Percentiles rank a stretch among this genome's conserved stretches.
Evolutionary conservation across 92 coral and sea anemone species (phyloP).

Genomic region (Heteractis magnifica): DNA sequence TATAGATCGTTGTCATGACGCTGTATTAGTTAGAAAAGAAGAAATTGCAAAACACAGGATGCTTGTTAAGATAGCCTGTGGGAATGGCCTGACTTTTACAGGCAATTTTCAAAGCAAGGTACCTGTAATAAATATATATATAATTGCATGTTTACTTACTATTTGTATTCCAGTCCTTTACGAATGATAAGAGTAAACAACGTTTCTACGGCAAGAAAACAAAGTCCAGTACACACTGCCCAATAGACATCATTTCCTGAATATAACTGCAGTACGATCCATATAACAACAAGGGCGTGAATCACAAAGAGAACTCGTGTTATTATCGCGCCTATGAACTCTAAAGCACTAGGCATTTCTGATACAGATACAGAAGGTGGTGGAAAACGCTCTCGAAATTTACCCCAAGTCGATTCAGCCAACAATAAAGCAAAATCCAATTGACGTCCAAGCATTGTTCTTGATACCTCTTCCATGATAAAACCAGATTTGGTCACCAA

Average conservation of each 20-base stretch:
- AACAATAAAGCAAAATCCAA: neutral
- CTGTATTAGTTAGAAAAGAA: neutral
- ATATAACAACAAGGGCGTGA: conserved; percentile 38
- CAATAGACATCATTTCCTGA: conserved; percentile 33
- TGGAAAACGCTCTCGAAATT: neutral
- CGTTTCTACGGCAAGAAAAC: conserved; percentile 43
- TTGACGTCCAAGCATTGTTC: conserved; percentile 7
- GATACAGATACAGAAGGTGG: neutral
- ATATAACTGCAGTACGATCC: conserved; percentile 33
- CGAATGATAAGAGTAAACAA: conserved; percentile 44
- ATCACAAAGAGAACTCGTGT: conserved; percentile 35
- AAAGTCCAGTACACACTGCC: conserved; percentile 34
- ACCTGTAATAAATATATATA: neutral
- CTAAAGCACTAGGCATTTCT: conserved; percentile 42
- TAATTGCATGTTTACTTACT: conserved; percentile 36
- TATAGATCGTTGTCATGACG: neutral
- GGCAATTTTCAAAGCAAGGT: neutral
- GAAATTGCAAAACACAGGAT: neutral
- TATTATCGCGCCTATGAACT: conserved; percentile 42
- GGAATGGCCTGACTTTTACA: neutral
- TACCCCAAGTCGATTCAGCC: neutral
- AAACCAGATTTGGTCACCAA: neutral
- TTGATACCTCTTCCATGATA: neutral
- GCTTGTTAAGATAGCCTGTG: neutral
- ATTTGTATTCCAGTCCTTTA: conserved; percentile 51